Percentiles rank a stretch among this genome's conserved stretches.
Conservation (phyloP, 2,797 vertebrate species). For the Ceyx erithaca region DNA sequence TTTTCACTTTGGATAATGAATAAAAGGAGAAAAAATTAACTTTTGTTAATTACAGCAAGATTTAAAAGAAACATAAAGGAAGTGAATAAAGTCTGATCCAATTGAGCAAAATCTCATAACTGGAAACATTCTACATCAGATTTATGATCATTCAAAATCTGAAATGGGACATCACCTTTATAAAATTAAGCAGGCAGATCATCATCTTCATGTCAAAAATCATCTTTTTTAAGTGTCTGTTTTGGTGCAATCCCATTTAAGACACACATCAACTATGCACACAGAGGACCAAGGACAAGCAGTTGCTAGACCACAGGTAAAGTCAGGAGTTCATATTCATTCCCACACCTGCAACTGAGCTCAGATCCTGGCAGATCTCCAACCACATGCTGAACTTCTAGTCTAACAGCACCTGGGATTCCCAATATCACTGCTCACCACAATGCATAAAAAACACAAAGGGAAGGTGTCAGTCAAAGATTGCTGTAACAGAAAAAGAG, state of each 20-base stretch:
- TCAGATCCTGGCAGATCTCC: slow-evolving; percentile 5
- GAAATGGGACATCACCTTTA: not conserved
- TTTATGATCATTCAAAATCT: not conserved
- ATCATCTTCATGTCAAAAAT: not conserved
- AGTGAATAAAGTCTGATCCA: not conserved
- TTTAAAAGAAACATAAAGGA: slow-evolving; percentile 13
- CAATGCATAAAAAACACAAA: slow-evolving; percentile 9
- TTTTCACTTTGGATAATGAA: not conserved
- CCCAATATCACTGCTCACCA: not conserved
- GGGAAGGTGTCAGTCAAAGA: slow-evolving; percentile 5
- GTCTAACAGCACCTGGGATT: not conserved
- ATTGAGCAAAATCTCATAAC: slow-evolving; percentile 2
- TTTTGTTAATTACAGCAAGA: slow-evolving; percentile 22
- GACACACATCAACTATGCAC: not conserved
- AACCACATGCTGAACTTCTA: not conserved
- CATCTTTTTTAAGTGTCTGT: not conserved
- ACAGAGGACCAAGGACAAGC: not conserved
- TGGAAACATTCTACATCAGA: not conserved
- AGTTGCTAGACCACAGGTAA: not conserved
- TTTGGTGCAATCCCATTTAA: not conserved
- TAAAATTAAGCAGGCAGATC: not conserved
- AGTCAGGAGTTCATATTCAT: not conserved
- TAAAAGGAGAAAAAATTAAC: not conserved
- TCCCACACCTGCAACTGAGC: slow-evolving; percentile 7
- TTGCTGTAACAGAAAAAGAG: not conserved